A percentile compares a stretch with the other conserved stretches of the same genome.
phyloP scores from a whole-genome alignment of 1,140 invertebrate genomes.

The Drosophila simulans region DNA sequence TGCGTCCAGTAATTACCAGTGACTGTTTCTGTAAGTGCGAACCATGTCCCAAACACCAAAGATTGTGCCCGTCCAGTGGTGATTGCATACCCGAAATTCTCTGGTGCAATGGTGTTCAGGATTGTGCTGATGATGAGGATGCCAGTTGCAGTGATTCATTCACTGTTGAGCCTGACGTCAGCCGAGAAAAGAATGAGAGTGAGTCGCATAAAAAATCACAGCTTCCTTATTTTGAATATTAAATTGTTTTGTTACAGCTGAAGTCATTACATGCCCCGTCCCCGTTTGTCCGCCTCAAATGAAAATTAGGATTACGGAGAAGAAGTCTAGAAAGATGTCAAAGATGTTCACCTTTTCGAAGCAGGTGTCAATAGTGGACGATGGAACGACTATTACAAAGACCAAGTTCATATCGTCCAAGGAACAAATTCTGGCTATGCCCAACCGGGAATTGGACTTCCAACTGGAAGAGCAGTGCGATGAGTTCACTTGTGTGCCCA shows the following conservation, averaged over 20 bases:
- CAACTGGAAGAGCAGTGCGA: slow-evolving; percentile 72
- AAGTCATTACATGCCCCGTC: slow-evolving; percentile 81
- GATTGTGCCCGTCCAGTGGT: slow-evolving; percentile 90
- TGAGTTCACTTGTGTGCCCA: slow-evolving; percentile 81
- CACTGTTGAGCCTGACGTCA: slow-evolving; percentile 47
- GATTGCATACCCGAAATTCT: slow-evolving; percentile 89
- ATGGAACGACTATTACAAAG: slow-evolving; percentile 72
- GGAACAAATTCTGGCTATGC: slow-evolving; percentile 71
- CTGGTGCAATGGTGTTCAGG: slow-evolving; percentile 93
- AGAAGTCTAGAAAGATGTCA: slow-evolving; percentile 77
- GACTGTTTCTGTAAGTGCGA: slow-evolving; percentile 91
- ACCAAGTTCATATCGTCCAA: slow-evolving; percentile 70
- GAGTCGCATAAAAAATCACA: slow-evolving; percentile 8
- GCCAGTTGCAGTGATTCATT: slow-evolving; percentile 86
- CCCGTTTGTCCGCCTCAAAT: slow-evolving; percentile 87
- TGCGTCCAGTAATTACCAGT: slow-evolving; percentile 73
- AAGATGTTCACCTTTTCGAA: slow-evolving; percentile 81
- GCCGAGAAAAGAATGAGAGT: slow-evolving; percentile 65
- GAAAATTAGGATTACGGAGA: slow-evolving; percentile 82
- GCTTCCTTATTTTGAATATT: neutral
- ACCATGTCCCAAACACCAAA: slow-evolving; percentile 88
- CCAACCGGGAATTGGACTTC: slow-evolving; percentile 51
- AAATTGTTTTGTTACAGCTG: slow-evolving; percentile 27
- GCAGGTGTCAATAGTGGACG: slow-evolving; percentile 64
- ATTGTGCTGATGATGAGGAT: slow-evolving; percentile 94